Conservation (phyloP, 2,113 vertebrate genomes). For the Dipodomys merriami region DNA sequence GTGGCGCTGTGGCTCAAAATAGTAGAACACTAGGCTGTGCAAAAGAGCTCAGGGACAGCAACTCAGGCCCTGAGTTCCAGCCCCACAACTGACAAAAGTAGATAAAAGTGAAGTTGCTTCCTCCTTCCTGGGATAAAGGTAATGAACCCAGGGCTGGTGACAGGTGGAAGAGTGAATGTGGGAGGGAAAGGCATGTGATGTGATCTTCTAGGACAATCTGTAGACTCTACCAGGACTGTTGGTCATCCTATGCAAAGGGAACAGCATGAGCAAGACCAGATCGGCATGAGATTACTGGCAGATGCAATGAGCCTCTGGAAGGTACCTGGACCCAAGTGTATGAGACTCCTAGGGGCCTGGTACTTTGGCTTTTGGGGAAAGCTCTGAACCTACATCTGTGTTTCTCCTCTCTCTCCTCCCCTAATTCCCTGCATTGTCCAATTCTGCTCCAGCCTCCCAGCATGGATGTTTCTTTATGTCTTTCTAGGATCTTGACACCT, state of each 20-base stretch:
- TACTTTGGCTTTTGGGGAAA: too few species aligned
- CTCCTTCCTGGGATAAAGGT: too few species aligned
- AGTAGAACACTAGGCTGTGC: too few species aligned
- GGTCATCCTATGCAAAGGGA: background rate
- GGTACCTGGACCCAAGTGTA: fast-evolving
- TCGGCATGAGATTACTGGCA: background rate
- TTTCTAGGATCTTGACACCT: background rate
- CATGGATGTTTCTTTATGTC: too few species aligned
- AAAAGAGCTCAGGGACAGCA: too few species aligned
- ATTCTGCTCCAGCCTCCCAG: too few species aligned
- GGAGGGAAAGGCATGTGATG: background rate
- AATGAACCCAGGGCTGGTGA: fast-evolving
- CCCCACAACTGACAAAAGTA: too few species aligned
- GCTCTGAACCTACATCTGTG: too few species aligned
- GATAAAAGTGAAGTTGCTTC: too few species aligned
- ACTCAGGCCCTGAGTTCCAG: too few species aligned
- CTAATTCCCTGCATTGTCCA: background rate
- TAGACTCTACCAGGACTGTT: background rate
- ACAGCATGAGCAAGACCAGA: background rate
- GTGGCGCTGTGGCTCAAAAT: too few species aligned
- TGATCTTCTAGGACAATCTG: background rate
- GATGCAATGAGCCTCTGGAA: fast-evolving
- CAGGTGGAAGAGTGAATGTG: background rate
- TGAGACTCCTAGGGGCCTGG: background rate
- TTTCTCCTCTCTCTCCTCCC: too few species aligned